Conservation (phyloP, 2,888 invertebrate species). For the Eubasilissa splendida region DNA sequence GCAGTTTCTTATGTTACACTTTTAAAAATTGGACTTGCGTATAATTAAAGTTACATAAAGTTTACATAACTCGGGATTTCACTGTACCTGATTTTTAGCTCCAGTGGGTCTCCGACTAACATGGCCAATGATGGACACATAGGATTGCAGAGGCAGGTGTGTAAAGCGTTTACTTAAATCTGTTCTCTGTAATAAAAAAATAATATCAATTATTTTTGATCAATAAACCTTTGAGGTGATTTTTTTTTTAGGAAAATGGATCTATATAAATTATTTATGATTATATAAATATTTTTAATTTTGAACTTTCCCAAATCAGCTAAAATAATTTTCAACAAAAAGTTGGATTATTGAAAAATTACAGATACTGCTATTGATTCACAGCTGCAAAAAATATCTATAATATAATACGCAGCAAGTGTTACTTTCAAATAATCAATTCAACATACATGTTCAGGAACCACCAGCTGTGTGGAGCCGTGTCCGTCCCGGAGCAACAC, state of each 20-base stretch:
- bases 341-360: too few relatives aligned
- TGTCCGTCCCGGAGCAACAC: conserved; percentile 76
- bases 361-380: too few relatives aligned
- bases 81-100: conserved; percentile 62
- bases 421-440: background rate
- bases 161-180: conserved; percentile 65
- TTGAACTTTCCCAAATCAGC: too few relatives aligned
- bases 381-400: too few relatives aligned
- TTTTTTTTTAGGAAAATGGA: too few relatives aligned
- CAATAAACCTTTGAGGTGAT: too few relatives aligned
- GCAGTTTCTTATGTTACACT: background rate
- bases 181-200: conserved; percentile 61
- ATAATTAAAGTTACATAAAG: too few relatives aligned
- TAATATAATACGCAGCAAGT: too few relatives aligned
- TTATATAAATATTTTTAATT: too few relatives aligned
- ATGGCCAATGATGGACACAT: conserved; percentile 64
- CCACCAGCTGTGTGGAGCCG: conserved; percentile 75
- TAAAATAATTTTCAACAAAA: too few relatives aligned
- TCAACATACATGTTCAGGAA: conserved; percentile 63
- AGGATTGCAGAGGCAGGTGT: conserved; percentile 66
- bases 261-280: too few relatives aligned
- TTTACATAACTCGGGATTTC: background rate
- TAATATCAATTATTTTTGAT: background rate
- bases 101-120: conserved; percentile 64
- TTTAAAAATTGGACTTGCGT: background rate